phyloP scores from a whole-genome alignment of 2,888 invertebrate genomes.

The Eustalomyia histrio region DNA sequence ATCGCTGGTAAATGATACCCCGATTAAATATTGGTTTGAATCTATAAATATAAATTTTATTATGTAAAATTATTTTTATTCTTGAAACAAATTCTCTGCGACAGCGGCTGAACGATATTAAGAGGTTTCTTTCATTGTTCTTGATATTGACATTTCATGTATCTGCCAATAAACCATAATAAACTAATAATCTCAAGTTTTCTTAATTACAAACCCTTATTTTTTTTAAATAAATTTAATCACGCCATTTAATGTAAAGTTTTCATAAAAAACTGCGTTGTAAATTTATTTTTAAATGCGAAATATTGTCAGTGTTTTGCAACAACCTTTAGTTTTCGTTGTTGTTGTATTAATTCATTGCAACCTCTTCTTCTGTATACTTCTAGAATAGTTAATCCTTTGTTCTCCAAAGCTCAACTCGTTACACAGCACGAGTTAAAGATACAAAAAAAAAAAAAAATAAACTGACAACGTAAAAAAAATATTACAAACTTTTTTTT shows the following conservation, averaged over 20 bases:
- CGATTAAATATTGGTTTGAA: too few species aligned
- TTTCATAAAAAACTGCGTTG: slow-evolving; percentile 59
- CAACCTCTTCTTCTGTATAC: slow-evolving; percentile 31
- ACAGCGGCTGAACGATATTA: too few species aligned
- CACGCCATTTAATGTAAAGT: slow-evolving; percentile 43
- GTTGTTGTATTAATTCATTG: neutral
- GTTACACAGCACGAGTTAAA: slow-evolving; percentile 62
- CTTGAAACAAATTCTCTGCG: too few species aligned
- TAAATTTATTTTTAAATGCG: slow-evolving; percentile 56
- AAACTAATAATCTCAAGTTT: slow-evolving; percentile 17
- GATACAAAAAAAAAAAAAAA: slow-evolving; percentile 55
- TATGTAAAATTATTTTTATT: too few species aligned
- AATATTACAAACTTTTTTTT: slow-evolving; percentile 35
- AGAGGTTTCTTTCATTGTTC: too few species aligned
- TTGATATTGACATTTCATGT: too few species aligned
- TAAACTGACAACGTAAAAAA: slow-evolving; percentile 14
- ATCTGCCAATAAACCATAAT: too few species aligned
- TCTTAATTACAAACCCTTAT: slow-evolving; percentile 50
- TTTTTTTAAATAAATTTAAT: slow-evolving; percentile 62
- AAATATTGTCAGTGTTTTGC: slow-evolving; percentile 27
- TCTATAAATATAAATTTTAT: too few species aligned
- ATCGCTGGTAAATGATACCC: too few species aligned
- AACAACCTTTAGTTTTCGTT: slow-evolving; percentile 49
- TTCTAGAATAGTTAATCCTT: slow-evolving; percentile 64
- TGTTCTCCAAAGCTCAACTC: slow-evolving; percentile 61